These are phyloP conservation scores for Atta texana DNA, from an alignment of 1,140 invertebrate genomes.

Conservation along the genomic window DNA sequence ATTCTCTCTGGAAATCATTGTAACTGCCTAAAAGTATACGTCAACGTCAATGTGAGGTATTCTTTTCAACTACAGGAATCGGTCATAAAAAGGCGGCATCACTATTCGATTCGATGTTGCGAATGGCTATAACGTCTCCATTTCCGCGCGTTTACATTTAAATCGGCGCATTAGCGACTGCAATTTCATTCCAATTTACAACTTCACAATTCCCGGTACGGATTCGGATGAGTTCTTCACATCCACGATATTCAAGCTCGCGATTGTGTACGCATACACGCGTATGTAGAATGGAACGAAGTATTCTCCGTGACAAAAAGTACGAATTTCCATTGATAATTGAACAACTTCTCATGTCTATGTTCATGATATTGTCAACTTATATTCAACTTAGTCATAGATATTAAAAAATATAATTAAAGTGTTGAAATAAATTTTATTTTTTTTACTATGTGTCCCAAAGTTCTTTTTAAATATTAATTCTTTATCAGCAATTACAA, in stretches of 20 bases:
- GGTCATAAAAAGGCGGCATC: slow-evolving; percentile 52
- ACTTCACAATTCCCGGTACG: slow-evolving; percentile 65
- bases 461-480: too few relatives aligned
- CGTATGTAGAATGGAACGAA: slow-evolving; percentile 26
- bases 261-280: neutral
- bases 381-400: neutral
- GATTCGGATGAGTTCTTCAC: slow-evolving; percentile 54
- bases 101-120: slow-evolving; percentile 48
- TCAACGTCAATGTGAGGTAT: slow-evolving; percentile 37
- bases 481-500: too few relatives aligned
- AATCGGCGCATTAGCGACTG: slow-evolving; percentile 79
- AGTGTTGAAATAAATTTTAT: neutral
- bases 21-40: slow-evolving; percentile 24
- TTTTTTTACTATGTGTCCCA: neutral
- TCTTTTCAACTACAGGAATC: slow-evolving; percentile 29
- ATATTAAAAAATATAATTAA: slow-evolving; percentile 23
- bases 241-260: slow-evolving; percentile 46
- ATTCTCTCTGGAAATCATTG: slow-evolving; percentile 15
- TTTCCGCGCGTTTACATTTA: slow-evolving; percentile 79
- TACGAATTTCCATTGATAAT: slow-evolving; percentile 49
- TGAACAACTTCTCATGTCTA: slow-evolving; percentile 38
- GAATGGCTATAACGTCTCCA: slow-evolving; percentile 72
- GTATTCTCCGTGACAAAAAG: slow-evolving; percentile 40
- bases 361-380: slow-evolving; percentile 8
- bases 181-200: slow-evolving; percentile 81